Evolutionary conservation across 1,140 invertebrate genomes (phyloP), one percentile per base, ranked within the genome.

Genomic region (Gyrodactylus bullatarudis): DNA sequence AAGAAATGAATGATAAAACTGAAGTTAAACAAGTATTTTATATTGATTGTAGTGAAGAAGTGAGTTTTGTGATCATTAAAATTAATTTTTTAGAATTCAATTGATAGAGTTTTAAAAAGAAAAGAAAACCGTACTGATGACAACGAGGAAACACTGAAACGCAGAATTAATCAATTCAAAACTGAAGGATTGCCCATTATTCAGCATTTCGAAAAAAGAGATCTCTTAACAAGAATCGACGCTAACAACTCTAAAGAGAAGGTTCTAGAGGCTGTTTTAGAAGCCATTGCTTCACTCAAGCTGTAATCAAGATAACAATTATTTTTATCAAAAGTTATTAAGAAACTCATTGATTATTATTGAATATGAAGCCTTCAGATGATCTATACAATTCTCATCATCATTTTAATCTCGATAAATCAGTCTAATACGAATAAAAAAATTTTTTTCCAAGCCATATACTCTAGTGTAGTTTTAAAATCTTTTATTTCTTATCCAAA

Each of bases 131-230:
- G 92, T 16, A 85, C 86, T 0, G 92, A 96, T 79, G 92, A 96
- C 78, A 96, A 96, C 78, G 78, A 85, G 21, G 88, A 93, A 74
- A 88, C 87, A 76, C 81, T 95, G n/a, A 84, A 85, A 74, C 91
- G 94, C 78, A 83, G 92, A 74, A 75, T 74, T 25, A 24, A 75
- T 73, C 82, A 87, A 0, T 96, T 92, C 79, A 82, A 87, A 8
- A 87, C 86, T 76, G 88, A 91, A 75, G 93, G 93, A 0, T 85
- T 92, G 83, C 92, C 92, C 0, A 94, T 99, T 76, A 88, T 99
- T 71, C 82, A 93, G 24, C 82, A 89, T 79, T 97, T 91, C 77
- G 84, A 87, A 26, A 77, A 83, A 24, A 76, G 83, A 26, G 85
- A 86, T 68, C 80, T 93, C 26, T 89, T 97, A 0, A 84, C 84